These are phyloP conservation scores for Perca schrenkii DNA, from an alignment of 2,113 vertebrate genomes.

Conservation along the genomic window DNA sequence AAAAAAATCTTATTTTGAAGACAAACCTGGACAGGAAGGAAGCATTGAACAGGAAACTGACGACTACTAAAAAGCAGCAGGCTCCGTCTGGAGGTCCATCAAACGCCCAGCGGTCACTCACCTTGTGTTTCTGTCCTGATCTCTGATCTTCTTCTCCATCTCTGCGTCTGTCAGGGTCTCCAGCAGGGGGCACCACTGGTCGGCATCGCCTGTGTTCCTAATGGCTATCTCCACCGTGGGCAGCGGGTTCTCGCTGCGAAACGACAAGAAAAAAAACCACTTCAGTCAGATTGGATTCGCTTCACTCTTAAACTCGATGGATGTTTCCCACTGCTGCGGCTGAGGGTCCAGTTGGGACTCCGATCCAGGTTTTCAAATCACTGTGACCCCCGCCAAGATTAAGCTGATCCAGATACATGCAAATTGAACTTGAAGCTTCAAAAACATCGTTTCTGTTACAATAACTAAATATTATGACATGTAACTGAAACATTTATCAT, in stretches of 20 bases:
- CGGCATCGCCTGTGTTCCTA: slow-evolving; percentile 94
- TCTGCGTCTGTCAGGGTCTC: slow-evolving; percentile 97
- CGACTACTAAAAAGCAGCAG: not conserved
- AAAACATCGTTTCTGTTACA: not conserved
- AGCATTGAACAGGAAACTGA: not conserved
- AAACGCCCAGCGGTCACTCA: slow-evolving; percentile 52
- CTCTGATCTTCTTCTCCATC: slow-evolving; percentile 99
- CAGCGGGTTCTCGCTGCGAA: slow-evolving; percentile 92
- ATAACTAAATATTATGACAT: not conserved
- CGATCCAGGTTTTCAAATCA: not conserved
- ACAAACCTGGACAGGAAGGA: not conserved
- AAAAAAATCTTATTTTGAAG: not conserved
- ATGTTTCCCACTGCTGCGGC: not conserved
- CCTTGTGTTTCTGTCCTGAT: slow-evolving; percentile 98
- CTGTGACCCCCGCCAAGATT: too few relatives aligned
- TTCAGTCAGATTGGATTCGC: not conserved
- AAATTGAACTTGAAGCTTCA: not conserved
- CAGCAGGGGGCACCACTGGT: slow-evolving; percentile 98
- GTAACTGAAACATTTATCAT: not conserved
- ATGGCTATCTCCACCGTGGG: slow-evolving; percentile 97
- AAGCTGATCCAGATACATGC: not conserved
- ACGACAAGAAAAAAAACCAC: not conserved
- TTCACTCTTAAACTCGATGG: not conserved
- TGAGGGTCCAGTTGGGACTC: not conserved
- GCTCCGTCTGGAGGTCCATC: not conserved